A percentile compares a stretch with the other conserved stretches of the same genome.
Evolutionary conservation across 2,888 invertebrate species (phyloP).

Genomic region (Xestia rhomboidea): DNA sequence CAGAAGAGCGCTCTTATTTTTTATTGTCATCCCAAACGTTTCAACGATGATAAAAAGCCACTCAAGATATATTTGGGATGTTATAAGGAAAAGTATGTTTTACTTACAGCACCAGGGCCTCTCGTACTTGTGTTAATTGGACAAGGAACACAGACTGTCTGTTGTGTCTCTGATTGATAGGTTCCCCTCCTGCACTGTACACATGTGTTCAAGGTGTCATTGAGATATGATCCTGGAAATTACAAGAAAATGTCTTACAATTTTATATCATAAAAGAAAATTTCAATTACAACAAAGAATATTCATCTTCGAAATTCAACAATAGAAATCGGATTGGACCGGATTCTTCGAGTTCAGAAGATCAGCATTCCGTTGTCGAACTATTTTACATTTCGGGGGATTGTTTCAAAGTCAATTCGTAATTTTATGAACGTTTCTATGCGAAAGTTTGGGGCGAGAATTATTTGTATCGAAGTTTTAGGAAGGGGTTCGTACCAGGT

Average conservation of each 20-base stretch:
- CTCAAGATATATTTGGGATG: slow-evolving; percentile 45
- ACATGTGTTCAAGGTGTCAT: slow-evolving; percentile 96
- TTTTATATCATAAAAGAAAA: slow-evolving; percentile 2
- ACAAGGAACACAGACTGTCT: slow-evolving; percentile 96
- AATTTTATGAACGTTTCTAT: slow-evolving; percentile 36
- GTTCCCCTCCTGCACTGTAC: slow-evolving; percentile 96
- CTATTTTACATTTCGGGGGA: slow-evolving; percentile 66
- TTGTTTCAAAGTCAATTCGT: slow-evolving; percentile 49
- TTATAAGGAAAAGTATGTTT: slow-evolving; percentile 47
- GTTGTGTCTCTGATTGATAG: slow-evolving; percentile 97
- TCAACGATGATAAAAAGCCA: slow-evolving; percentile 55
- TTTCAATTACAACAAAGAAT: slow-evolving; percentile 17
- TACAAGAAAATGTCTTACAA: slow-evolving; percentile 19
- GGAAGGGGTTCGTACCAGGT: slow-evolving; percentile 87
- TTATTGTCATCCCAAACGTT: slow-evolving; percentile 56
- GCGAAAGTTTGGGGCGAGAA: slow-evolving; percentile 28
- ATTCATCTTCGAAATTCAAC: slow-evolving; percentile 24
- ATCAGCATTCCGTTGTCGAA: slow-evolving; percentile 53
- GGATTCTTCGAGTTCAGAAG: slow-evolving; percentile 44
- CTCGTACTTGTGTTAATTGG: slow-evolving; percentile 97
- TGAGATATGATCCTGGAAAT: slow-evolving; percentile 94
- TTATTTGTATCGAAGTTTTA: slow-evolving; percentile 29
- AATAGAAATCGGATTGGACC: slow-evolving; percentile 26
- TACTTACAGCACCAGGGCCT: slow-evolving; percentile 94
- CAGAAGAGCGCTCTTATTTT: slow-evolving; percentile 42